Evolutionary conservation across 2,888 invertebrate genomes (phyloP), one percentile per base, ranked within the genome.

Genomic region (Pseudoips prasinana): DNA sequence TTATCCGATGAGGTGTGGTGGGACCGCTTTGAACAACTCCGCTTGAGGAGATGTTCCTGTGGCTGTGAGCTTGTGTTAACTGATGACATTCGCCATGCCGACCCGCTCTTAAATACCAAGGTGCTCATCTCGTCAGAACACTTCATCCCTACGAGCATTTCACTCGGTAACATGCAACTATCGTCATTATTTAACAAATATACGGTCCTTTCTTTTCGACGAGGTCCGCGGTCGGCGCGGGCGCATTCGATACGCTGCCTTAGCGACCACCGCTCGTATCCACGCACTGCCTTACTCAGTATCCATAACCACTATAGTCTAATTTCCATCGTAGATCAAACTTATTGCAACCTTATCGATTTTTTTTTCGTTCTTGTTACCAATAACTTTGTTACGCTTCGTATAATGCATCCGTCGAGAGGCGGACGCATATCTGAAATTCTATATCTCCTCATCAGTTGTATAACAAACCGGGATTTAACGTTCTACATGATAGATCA

Each of bases 61-160:
- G 66, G 57, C 75, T 66, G 78, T 64, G 78, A 70, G 78, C 75
- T 77, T 45, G 73, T 76, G 82, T 76, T 84, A 77, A 88, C 87
- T 88, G 87, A 88, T 88, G 87, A 83, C 80, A 86, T 85, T 87
- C 82, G 74, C 80, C 67, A 73, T 66, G 70, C 72, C 73, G 76
- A 66, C 77, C 77, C 80, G 87, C 87, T 82, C 86, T 88, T 88
- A 88, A 87, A 88, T 88, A 88, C 72, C 58, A 73, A 81, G 73
- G 71, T 82, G 82, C 84, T 87, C 86, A 87, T 88, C 87, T 85
- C 81, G 81, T 71, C 78, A 69, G 81, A 81, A 73, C 74, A 78
- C 85, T 82, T 83, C 84, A 86, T 83, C 85, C 86, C 86, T 86
- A 80, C 85, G 82, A 70, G 59, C 86, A 86, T 87, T 87, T 85